A percentile compares a stretch with the other conserved stretches of the same genome.
Evolutionary conservation across 1,140 invertebrate species (phyloP).

Genomic region (Mesaphorura yosii): DNA sequence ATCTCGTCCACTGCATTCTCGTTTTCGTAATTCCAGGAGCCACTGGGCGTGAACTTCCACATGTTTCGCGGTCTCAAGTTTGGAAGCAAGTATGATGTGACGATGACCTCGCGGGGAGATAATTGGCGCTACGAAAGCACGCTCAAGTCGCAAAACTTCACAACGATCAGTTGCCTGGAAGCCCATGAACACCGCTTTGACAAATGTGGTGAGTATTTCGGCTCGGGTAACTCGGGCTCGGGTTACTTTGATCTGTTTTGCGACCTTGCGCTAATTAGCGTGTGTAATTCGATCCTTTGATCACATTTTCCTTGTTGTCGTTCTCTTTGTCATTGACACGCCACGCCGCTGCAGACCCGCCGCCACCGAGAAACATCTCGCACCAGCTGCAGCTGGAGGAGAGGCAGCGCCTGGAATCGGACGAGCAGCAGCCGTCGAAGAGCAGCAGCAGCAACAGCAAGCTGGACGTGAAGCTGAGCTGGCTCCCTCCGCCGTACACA

Average conservation of each 20-base stretch:
- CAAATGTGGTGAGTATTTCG: slow-evolving; percentile 24
- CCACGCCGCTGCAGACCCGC: neutral
- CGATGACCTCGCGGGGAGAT: slow-evolving; percentile 15
- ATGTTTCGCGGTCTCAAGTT: slow-evolving; percentile 23
- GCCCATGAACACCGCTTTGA: slow-evolving; percentile 19
- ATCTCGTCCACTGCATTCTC: too few relatives aligned
- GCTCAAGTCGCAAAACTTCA: slow-evolving; percentile 13
- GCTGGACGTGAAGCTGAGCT: slow-evolving; percentile 10
- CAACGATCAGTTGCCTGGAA: slow-evolving; percentile 21
- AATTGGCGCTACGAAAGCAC: slow-evolving; percentile 18
- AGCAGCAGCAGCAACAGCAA: neutral
- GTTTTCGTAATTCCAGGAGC: too few relatives aligned
- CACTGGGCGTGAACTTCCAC: too few relatives aligned
- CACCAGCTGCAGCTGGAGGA: too few relatives aligned
- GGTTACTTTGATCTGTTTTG: neutral
- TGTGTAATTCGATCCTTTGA: too few relatives aligned
- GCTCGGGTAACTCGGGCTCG: neutral
- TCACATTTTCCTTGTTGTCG: too few relatives aligned
- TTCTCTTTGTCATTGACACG: neutral
- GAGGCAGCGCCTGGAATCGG: too few relatives aligned
- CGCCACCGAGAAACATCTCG: neutral
- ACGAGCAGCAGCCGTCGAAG: neutral
- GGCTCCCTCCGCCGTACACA: slow-evolving; percentile 17
- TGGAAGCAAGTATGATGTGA: slow-evolving; percentile 12
- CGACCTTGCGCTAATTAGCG: too few relatives aligned